Percentiles rank a stretch among this genome's conserved stretches.
phyloP scores from a whole-genome alignment of 1,140 invertebrate genomes.

The Brachionus plicatilis region DNA sequence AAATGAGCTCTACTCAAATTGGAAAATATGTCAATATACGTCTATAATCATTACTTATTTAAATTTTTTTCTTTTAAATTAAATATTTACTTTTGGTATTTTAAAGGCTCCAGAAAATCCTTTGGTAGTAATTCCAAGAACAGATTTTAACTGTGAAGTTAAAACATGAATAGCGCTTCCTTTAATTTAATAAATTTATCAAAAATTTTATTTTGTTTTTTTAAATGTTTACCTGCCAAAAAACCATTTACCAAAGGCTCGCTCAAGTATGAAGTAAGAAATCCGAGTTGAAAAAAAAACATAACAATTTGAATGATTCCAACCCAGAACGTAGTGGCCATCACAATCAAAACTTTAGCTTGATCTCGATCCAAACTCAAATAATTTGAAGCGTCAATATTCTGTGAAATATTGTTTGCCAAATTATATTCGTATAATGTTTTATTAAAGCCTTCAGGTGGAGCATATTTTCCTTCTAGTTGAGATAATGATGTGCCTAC shows the following conservation, averaged over 20 bases:
- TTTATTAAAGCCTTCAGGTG: not conserved
- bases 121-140: constrained; percentile 51
- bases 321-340: constrained; percentile 16
- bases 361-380: not conserved
- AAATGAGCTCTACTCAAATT: not conserved
- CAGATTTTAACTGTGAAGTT: constrained; percentile 55
- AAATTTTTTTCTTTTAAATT: not conserved
- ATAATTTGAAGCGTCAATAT: not conserved
- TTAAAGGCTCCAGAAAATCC: constrained; percentile 53
- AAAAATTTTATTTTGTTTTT: not conserved
- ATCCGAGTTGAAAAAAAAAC: constrained; percentile 55
- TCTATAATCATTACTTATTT: not conserved
- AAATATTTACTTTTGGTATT: constrained; percentile 52
- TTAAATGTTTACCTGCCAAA: constrained; percentile 48
- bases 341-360: not conserved
- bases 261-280: constrained; percentile 57
- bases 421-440: not conserved
- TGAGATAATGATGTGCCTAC: constrained; percentile 44
- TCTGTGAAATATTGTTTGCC: not conserved
- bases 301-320: constrained; percentile 50
- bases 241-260: constrained; percentile 58
- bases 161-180: constrained; percentile 56
- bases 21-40: not conserved
- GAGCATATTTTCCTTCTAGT: constrained; percentile 16
- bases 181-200: not conserved